These are phyloP conservation scores for Esox niger DNA, from an alignment of 2,113 vertebrate species.

Conservation along the genomic window DNA sequence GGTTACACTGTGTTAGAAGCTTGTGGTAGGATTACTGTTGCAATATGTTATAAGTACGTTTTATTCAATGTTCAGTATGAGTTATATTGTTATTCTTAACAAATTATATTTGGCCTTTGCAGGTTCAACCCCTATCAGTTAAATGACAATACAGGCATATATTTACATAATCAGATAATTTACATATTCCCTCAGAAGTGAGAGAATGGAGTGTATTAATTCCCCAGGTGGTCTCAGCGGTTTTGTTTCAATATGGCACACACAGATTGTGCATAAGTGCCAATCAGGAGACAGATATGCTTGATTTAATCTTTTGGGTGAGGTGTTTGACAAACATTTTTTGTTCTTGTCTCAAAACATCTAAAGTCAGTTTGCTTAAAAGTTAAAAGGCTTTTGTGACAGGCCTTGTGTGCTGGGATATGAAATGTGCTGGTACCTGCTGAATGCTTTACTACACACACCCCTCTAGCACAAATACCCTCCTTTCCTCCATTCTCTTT, in stretches of 20 bases:
- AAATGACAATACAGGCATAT: background rate
- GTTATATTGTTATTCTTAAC: background rate
- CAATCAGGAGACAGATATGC: constrained; percentile 26
- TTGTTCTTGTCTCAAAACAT: too few relatives aligned
- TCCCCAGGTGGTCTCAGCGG: background rate
- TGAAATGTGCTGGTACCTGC: constrained; percentile 50
- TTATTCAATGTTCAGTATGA: background rate
- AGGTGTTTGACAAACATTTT: constrained; percentile 49
- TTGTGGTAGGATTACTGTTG: background rate
- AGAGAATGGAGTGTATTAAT: background rate
- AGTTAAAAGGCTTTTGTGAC: constrained; percentile 56
- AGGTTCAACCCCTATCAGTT: background rate
- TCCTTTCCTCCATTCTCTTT: constrained; percentile 3
- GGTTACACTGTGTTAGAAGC: background rate
- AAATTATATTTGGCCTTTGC: background rate
- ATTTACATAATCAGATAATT: background rate
- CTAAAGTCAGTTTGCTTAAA: constrained; percentile 39
- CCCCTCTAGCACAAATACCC: background rate
- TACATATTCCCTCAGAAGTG: background rate
- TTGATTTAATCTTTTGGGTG: constrained; percentile 41
- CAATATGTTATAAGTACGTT: background rate
- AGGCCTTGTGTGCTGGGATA: constrained; percentile 43
- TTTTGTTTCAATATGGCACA: constrained; percentile 19
- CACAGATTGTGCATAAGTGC: constrained; percentile 13
- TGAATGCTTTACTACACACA: constrained; percentile 34